Evolutionary conservation across 2,888 invertebrate genomes (phyloP).

Genomic region (Boloria euphrosyne): DNA sequence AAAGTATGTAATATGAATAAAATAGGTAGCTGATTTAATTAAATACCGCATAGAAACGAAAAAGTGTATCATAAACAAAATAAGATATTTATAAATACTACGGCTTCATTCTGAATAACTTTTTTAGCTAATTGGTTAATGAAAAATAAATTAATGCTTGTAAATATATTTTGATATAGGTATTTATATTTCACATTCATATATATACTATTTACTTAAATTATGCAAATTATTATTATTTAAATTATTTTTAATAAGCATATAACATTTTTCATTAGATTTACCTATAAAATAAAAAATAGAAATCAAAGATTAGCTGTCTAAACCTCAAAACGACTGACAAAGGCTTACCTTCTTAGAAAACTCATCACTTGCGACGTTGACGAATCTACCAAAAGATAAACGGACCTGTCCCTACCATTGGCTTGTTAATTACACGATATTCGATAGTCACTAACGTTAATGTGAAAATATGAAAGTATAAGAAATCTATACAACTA

Average conservation of each 20-base stretch:
- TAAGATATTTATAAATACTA: no score
- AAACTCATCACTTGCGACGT: conserved; percentile 28
- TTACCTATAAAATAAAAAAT: background rate
- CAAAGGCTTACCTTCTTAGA: conserved; percentile 24
- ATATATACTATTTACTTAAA: no score
- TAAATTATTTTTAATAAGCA: background rate
- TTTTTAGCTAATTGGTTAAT: no score
- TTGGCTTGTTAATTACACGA: background rate
- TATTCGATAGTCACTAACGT: background rate
- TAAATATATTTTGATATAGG: no score
- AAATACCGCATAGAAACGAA: no score
- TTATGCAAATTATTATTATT: background rate
- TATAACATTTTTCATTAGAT: conserved; percentile 3
- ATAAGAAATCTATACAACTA: background rate
- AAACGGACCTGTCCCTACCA: conserved; percentile 12
- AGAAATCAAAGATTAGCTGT: conserved; percentile 9
- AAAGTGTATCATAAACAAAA: no score
- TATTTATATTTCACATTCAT: no score
- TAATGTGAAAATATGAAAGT: background rate
- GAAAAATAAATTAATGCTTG: no score
- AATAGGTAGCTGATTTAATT: no score
- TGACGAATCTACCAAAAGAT: conserved; percentile 27
- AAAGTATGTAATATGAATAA: no score
- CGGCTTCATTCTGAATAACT: no score
- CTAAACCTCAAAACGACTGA: conserved; percentile 16